Conservation (phyloP, 2,797 vertebrate genomes). For the Nannoperca obscura region DNA sequence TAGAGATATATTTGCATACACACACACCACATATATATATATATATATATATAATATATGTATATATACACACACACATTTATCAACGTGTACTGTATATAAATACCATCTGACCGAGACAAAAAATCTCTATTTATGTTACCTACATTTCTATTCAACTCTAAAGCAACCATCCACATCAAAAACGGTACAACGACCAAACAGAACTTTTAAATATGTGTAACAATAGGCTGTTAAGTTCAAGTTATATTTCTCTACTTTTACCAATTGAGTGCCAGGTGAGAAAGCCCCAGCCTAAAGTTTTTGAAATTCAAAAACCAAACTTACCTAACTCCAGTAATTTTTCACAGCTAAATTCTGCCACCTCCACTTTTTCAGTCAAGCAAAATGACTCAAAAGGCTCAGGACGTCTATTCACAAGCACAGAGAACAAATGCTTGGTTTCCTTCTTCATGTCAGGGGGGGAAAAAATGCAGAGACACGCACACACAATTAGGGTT, state of each 20-base stretch:
- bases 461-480: constrained; percentile 60
- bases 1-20: constrained; percentile 17
- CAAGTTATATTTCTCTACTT: neutral
- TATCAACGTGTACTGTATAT: neutral
- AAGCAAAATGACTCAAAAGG: constrained; percentile 40
- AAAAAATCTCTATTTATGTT: neutral
- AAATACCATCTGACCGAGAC: neutral
- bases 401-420: constrained; percentile 56
- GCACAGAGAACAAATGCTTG: constrained; percentile 62
- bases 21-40: too few relatives aligned
- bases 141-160: constrained; percentile 4
- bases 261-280: neutral
- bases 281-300: constrained; percentile 13
- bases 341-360: constrained; percentile 51
- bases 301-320: constrained; percentile 32
- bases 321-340: constrained; percentile 73
- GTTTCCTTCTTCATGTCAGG: constrained; percentile 74
- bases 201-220: neutral
- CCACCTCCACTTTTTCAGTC: constrained; percentile 56
- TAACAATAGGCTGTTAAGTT: neutral
- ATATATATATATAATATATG: too few relatives aligned
- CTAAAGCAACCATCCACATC: neutral
- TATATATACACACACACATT: neutral
- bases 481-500: constrained; percentile 71
- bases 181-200: neutral